Conservation (phyloP, 2,888 invertebrate genomes). For the Pristionchus fissidentatus region DNA sequence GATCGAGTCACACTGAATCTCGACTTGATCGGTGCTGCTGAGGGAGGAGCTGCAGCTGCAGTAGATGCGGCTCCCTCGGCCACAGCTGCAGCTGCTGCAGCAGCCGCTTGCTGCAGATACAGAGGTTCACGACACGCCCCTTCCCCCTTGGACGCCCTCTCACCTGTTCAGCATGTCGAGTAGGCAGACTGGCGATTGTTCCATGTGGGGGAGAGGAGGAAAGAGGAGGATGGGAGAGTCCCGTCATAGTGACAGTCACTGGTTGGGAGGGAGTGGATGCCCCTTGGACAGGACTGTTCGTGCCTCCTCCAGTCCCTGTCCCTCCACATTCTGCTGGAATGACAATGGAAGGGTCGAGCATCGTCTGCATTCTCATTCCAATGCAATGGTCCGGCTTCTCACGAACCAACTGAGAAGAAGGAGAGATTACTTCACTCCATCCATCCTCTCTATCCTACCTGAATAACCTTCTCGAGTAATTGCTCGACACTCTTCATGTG, state of each 20-base stretch:
- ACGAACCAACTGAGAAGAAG: slow-evolving; percentile 50
- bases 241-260: neutral
- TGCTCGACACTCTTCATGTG: slow-evolving; percentile 66
- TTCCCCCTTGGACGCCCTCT: neutral
- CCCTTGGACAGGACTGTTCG: neutral
- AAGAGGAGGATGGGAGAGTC: slow-evolving; percentile 7
- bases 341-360: slow-evolving; percentile 52
- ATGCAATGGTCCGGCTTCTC: slow-evolving; percentile 63
- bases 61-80: slow-evolving; percentile 29
- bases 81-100: slow-evolving; percentile 40
- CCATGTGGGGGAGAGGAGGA: slow-evolving; percentile 42
- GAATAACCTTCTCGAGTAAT: slow-evolving; percentile 68
- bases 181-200: slow-evolving; percentile 41
- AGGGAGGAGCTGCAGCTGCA: slow-evolving; percentile 33
- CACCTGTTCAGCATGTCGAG: slow-evolving; percentile 15
- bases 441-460: slow-evolving; percentile 41
- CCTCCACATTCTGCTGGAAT: neutral
- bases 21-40: slow-evolving; percentile 52
- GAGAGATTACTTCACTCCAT: neutral
- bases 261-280: neutral
- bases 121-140: slow-evolving; percentile 15
- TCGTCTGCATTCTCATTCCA: slow-evolving; percentile 65
- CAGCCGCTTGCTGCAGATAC: slow-evolving; percentile 41
- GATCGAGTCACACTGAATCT: slow-evolving; percentile 55
- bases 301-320: neutral